A percentile compares a stretch with the other conserved stretches of the same genome.
phyloP scores from a whole-genome alignment of 2,888 invertebrate genomes.

The Didymodactylos carnosus region DNA sequence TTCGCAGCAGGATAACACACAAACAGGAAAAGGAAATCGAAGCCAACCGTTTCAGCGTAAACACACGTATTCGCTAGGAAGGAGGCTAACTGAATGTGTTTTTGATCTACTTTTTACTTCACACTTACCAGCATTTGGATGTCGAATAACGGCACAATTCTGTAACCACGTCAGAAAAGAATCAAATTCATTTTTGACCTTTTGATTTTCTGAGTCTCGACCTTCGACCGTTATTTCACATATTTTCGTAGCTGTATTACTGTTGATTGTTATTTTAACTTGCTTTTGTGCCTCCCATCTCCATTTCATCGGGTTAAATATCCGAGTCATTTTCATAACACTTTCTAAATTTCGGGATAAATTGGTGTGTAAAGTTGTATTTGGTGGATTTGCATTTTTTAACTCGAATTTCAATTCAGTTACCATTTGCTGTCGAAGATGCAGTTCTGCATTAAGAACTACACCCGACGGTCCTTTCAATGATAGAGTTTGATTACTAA shows the following conservation, averaged over 20 bases:
- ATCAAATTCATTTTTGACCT: not conserved
- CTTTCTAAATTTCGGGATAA: not conserved
- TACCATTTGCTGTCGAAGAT: not conserved
- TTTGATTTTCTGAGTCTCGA: not conserved
- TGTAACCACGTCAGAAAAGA: not conserved
- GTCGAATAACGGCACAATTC: not conserved
- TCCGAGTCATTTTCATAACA: not conserved
- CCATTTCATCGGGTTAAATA: not conserved
- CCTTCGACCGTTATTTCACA: not conserved
- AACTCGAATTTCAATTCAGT: not conserved
- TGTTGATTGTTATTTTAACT: not conserved
- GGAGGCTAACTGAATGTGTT: no score
- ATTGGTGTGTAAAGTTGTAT: no score
- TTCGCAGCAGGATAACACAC: no score
- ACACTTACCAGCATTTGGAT: not conserved
- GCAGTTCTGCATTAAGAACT: not conserved
- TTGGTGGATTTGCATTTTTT: not conserved
- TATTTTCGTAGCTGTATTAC: not conserved
- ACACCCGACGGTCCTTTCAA: not conserved
- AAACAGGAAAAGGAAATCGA: no score
- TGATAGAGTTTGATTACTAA: not conserved
- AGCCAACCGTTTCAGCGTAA: no score
- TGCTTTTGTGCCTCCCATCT: not conserved
- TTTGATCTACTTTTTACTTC: no score
- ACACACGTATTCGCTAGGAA: no score